phyloP scores from a whole-genome alignment of 2,888 invertebrate species.

The Melanostoma scalare region DNA sequence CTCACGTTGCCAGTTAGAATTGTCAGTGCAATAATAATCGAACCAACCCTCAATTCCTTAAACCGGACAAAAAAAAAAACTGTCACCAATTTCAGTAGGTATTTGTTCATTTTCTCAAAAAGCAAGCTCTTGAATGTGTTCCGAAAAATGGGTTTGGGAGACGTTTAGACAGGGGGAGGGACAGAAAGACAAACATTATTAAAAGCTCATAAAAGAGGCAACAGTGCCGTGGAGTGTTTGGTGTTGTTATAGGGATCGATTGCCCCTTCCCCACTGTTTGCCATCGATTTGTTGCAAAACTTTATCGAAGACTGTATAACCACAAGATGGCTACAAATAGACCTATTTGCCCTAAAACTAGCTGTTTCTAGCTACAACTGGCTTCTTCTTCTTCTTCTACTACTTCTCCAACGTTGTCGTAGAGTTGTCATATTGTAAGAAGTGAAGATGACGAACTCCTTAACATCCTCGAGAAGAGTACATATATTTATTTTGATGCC shows the following conservation, averaged over 20 bases:
- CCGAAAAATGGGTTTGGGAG: constrained; percentile 28
- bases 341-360: constrained; percentile 32
- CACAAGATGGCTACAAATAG: constrained; percentile 55
- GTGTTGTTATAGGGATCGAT: background rate
- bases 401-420: constrained; percentile 1
- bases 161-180: constrained; percentile 31
- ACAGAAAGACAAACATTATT: constrained; percentile 69
- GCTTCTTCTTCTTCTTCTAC: background rate
- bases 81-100: constrained; percentile 10
- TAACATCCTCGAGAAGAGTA: constrained; percentile 30
- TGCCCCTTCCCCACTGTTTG: background rate
- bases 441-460: constrained; percentile 52
- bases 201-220: constrained; percentile 65
- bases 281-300: constrained; percentile 56
- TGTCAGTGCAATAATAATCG: constrained; percentile 51
- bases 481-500: constrained; percentile 49
- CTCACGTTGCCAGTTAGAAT: background rate
- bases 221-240: constrained; percentile 3
- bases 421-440: constrained; percentile 8
- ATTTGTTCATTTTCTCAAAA: too few species aligned
- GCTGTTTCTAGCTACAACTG: constrained; percentile 38
- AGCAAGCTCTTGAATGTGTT: background rate
- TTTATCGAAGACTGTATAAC: constrained; percentile 19
- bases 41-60: constrained; percentile 1
- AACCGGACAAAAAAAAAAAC: constrained; percentile 32